Percentiles rank a stretch among this genome's conserved stretches.
Conservation (phyloP, 2,888 invertebrate species). For the Copidosoma aretas region DNA sequence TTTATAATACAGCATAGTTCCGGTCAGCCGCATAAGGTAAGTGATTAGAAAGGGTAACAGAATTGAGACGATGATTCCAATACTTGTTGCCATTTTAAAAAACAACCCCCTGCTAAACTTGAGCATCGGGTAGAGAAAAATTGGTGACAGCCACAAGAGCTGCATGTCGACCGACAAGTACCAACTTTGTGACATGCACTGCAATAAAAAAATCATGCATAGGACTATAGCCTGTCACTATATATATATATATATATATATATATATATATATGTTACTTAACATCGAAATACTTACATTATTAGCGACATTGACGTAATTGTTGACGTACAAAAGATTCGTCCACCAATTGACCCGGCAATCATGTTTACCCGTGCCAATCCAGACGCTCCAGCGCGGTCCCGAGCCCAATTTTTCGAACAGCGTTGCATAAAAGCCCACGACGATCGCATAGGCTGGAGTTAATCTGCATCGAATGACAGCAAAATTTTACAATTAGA, state of each 20-base stretch:
- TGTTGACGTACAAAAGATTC: conserved; percentile 62
- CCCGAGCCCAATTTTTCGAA: conserved; percentile 74
- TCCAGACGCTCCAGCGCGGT: conserved; percentile 73
- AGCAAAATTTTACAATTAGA: background rate
- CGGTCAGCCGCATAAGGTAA: conserved; percentile 48
- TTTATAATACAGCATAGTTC: conserved; percentile 57
- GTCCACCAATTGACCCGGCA: conserved; percentile 62
- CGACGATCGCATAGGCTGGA: conserved; percentile 75
- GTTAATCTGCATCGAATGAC: conserved; percentile 67
- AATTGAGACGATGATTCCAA: conserved; percentile 49
- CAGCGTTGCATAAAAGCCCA: conserved; percentile 77
- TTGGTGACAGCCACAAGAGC: conserved; percentile 55
- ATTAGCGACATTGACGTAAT: conserved; percentile 53
- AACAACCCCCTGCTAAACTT: conserved; percentile 44
- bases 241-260: too few relatives aligned
- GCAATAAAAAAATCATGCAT: conserved; percentile 40
- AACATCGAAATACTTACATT: conserved; percentile 49
- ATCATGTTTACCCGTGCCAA: conserved; percentile 59
- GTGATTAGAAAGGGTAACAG: conserved; percentile 52
- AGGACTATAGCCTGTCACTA: too few relatives aligned
- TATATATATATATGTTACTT: too few relatives aligned
- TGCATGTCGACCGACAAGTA: conserved; percentile 62
- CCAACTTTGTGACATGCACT: conserved; percentile 68
- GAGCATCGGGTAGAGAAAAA: conserved; percentile 55
- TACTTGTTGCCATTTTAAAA: conserved; percentile 45